Evolutionary conservation across 2,888 invertebrate species (phyloP), one percentile per base, ranked within the genome.

Genomic region (Vanessa cardui): DNA sequence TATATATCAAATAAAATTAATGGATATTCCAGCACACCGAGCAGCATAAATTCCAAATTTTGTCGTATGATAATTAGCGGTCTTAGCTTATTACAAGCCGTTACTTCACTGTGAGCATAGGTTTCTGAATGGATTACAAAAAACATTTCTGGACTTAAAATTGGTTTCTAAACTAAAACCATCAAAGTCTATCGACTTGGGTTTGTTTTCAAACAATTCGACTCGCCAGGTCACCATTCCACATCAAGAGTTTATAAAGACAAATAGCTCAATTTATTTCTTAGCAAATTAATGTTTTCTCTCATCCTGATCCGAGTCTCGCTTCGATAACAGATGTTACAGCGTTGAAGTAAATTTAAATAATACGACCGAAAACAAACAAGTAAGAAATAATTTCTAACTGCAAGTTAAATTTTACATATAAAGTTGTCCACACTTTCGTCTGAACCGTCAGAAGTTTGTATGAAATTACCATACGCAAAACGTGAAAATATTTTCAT

Each of bases 231-330:
- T 71, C 73, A n/a, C n/a, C n/a, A 72, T 73, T 72, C 75, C 77
- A 72, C 78, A 76, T 78, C 74, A 73, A 60, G 78, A 81, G 79
- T 77, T 78, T 85, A 85, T 87, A 85, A 86, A 88, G 86, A 87
- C 83, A 88, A 88, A 90, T 84, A 82, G 84, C 74, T 80, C 82
- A 84, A 87, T 88, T 88, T 88, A 88, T 89, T 83, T 83, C 84
- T 74, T 85, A 85, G 52, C 82, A 79, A 87, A 86, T 89, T 88
- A 87, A 89, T 88, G 83, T 87, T 89, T 83, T 78, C 76, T 65
- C 62, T 76, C 66, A 73, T 72, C 73, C 67, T 69, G 65, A 71
- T 72, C 69, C 58, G 68, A 71, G 72, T 76, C 71, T 69, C 67
- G 61, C 54, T 65, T 26, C 54, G 54, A 54, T 66, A 61, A 60